A percentile compares a stretch with the other conserved stretches of the same genome.
Conservation (phyloP, 2,113 vertebrate species). For the Phyllostomus discolor region DNA sequence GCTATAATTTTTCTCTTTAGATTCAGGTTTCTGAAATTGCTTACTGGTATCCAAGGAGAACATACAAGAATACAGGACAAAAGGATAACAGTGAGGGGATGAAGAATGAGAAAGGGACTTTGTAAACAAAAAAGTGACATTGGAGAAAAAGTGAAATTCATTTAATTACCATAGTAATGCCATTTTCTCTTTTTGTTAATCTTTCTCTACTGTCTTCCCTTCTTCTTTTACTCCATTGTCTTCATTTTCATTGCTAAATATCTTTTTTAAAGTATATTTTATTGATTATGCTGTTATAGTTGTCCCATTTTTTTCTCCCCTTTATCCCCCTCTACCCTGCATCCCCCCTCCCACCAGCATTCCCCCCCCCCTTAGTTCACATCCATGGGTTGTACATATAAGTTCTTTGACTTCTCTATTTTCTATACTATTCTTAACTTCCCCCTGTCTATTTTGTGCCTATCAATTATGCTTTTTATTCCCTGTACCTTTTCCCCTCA, state of each 20-base stretch:
- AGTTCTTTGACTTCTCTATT: too few relatives aligned
- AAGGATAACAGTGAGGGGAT: not conserved
- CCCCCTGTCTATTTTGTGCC: too few relatives aligned
- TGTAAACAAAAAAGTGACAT: not conserved
- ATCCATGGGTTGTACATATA: too few relatives aligned
- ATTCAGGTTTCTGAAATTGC: not conserved
- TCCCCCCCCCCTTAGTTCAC: too few relatives aligned
- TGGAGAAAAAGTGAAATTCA: not conserved
- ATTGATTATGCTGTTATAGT: too few relatives aligned
- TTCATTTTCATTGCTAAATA: not conserved
- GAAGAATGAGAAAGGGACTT: not conserved
- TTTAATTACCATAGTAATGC: not conserved
- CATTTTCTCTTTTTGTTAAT: not conserved
- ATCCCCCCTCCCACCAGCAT: too few relatives aligned
- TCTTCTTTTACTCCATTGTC: not conserved
- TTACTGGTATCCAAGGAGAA: not conserved
- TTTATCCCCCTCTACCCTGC: too few relatives aligned
- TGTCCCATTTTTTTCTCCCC: too few relatives aligned
- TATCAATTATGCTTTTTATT: too few relatives aligned
- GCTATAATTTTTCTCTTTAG: slow-evolving; percentile 32
- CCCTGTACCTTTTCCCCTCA: too few relatives aligned
- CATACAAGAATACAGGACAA: not conserved
- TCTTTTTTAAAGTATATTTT: not conserved
- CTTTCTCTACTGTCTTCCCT: not conserved
- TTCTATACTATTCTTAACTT: too few relatives aligned